Conservation (phyloP, 2,797 vertebrate species). For the Balearica regulorum region DNA sequence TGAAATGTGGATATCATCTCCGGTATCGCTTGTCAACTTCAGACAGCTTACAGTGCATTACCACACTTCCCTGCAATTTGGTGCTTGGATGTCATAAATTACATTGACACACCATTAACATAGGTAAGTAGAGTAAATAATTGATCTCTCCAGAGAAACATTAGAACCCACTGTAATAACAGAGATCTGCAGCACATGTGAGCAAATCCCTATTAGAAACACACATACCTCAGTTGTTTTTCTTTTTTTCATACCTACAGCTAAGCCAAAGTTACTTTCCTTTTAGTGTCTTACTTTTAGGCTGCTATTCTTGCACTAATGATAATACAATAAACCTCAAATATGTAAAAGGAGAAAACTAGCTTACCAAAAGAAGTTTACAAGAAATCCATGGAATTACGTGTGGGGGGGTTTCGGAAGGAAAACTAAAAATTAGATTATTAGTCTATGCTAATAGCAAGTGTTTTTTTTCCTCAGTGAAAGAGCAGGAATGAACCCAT, state of each 20-base stretch:
- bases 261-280: background rate
- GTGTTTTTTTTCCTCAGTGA: background rate
- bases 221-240: background rate
- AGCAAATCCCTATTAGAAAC: background rate
- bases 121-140: conserved; percentile 55
- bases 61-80: conserved; percentile 36
- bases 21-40: background rate
- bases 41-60: conserved; percentile 37
- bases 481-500: background rate
- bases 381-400: background rate
- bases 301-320: background rate
- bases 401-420: accelerated
- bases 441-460: background rate
- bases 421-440: background rate
- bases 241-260: background rate
- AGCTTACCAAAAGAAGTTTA: background rate
- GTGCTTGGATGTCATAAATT: conserved; percentile 29
- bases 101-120: conserved; percentile 46
- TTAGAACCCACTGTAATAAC: conserved; percentile 10
- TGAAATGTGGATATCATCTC: background rate
- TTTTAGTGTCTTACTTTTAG: background rate
- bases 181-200: background rate
- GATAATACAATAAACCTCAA: background rate
- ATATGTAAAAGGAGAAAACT: background rate
- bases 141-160: conserved; percentile 29